Evolutionary conservation across 2,797 vertebrate genomes (phyloP), one percentile per base, ranked within the genome.

Genomic region (Sebastes hubbsi): DNA sequence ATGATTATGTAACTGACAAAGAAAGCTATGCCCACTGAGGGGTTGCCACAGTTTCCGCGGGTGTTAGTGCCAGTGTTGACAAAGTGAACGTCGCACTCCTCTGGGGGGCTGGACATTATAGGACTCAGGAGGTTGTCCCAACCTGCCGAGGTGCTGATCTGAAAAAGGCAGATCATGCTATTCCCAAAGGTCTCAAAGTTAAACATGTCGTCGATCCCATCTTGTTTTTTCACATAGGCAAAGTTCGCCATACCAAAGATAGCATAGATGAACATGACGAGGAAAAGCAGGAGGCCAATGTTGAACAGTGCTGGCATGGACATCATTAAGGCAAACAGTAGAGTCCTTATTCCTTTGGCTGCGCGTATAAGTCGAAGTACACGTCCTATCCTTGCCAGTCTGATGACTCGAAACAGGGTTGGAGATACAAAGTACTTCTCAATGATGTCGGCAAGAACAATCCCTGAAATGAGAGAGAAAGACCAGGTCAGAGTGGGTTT

Each of bases 321-420:
- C 98, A 99, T 99, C 98, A 99, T 99, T 97, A 99, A 97, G 96
- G 98, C 98, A 94, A 99, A 99, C 7, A 99, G 96, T 79, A 99
- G 96, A 79, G 98, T 99, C 93, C 98, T 91, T 94, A 99, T 99
- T 91, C 98, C 98, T 96, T 99, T 99, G 95, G 98, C 98, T 91
- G 97, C 98, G 63, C 98, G 96, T 86, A 99, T 99, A 30, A 99
- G 97, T 92, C 99, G 94, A 49, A 99, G 97, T 75, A 99, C 96
- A 68, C 99, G 97, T 89, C 99, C 98, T 11, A 99, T 99, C 36
- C 98, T 97, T 46, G 99, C 98, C 92, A 99, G 95, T 89, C 99
- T 96, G 94, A 99, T 99, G 93, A 99, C 98, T 62, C 98, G 96
- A 95, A 99, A 99, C 78, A 99, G 96, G 1, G 99, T 99, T 0